A percentile compares a stretch with the other conserved stretches of the same genome.
phyloP scores from a whole-genome alignment of 1,140 invertebrate species.

The Frieseomelitta varia region DNA sequence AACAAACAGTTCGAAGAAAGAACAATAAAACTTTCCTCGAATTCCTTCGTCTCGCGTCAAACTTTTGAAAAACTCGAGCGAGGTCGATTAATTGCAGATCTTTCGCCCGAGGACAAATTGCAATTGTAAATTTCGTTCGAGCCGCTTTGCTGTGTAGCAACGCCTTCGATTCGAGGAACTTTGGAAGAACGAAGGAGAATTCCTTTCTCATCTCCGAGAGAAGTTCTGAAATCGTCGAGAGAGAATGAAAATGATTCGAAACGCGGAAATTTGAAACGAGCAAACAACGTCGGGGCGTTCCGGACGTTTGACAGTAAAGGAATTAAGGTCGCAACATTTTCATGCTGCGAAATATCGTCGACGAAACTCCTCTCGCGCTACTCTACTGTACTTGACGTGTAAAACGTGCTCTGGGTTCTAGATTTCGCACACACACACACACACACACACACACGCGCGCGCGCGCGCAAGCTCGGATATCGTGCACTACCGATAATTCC shows the following conservation, averaged over 20 bases:
- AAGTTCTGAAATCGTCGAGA: not conserved
- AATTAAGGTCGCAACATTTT: conserved; percentile 31
- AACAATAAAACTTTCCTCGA: conserved; percentile 20
- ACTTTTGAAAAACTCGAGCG: not conserved
- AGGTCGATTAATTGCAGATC: not conserved
- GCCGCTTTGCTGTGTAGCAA: no score
- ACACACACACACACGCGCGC: conserved; percentile 2
- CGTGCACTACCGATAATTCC: conserved; percentile 68
- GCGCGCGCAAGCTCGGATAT: conserved; percentile 40
- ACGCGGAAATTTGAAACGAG: not conserved
- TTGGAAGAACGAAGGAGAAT: not conserved
- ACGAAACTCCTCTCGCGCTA: conserved; percentile 33
- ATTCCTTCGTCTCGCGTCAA: not conserved
- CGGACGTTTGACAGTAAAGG: not conserved
- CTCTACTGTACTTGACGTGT: conserved; percentile 39
- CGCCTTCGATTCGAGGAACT: not conserved
- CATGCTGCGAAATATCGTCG: conserved; percentile 31
- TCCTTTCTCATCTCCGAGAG: not conserved
- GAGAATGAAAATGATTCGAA: not conserved
- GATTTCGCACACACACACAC: conserved; percentile 21
- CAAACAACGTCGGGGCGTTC: not conserved
- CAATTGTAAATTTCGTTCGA: not conserved
- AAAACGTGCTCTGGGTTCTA: conserved; percentile 30
- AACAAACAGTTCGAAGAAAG: not conserved
- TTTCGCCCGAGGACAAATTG: not conserved